Percentiles rank a stretch among this genome's conserved stretches.
These are phyloP conservation scores for Mastomys coucha DNA, from an alignment of 2,113 vertebrate species.

Conservation along the genomic window DNA sequence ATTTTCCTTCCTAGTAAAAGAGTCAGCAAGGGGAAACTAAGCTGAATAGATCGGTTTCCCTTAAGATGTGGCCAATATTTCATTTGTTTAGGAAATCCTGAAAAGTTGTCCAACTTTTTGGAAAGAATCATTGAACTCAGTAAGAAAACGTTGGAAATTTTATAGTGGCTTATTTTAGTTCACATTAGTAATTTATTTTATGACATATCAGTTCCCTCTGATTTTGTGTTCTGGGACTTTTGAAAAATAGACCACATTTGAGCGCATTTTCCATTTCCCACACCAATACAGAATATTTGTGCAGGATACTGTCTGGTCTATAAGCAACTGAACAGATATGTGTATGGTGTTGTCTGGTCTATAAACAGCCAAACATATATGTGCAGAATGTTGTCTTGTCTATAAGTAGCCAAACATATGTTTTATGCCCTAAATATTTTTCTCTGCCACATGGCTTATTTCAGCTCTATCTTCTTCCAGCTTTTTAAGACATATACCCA, in stretches of 20 bases:
- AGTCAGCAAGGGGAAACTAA: slow-evolving; percentile 52
- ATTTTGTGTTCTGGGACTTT: slow-evolving; percentile 70
- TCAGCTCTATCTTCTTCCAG: neutral
- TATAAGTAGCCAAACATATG: neutral
- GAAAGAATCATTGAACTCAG: slow-evolving; percentile 65
- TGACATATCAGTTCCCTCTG: slow-evolving; percentile 51
- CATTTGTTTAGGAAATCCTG: slow-evolving; percentile 52
- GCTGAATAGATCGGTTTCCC: slow-evolving; percentile 53
- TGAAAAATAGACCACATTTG: slow-evolving; percentile 57
- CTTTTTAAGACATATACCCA: slow-evolving; percentile 28
- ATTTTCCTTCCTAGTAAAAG: slow-evolving; percentile 6
- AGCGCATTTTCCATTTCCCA: slow-evolving; percentile 56
- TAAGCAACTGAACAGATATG: neutral
- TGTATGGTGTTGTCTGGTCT: neutral
- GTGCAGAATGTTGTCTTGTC: neutral
- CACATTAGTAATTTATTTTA: slow-evolving; percentile 71
- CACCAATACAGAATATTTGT: slow-evolving; percentile 27
- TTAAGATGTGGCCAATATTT: slow-evolving; percentile 64
- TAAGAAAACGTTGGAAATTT: slow-evolving; percentile 61
- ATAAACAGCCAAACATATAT: neutral
- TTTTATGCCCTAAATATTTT: neutral
- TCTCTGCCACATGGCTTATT: neutral
- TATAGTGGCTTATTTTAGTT: slow-evolving; percentile 71
- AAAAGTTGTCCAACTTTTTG: slow-evolving; percentile 59
- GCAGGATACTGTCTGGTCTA: slow-evolving; percentile 29